These are phyloP conservation scores for Accipiter cooperii DNA, from an alignment of 2,113 vertebrate genomes.

Conservation along the genomic window DNA sequence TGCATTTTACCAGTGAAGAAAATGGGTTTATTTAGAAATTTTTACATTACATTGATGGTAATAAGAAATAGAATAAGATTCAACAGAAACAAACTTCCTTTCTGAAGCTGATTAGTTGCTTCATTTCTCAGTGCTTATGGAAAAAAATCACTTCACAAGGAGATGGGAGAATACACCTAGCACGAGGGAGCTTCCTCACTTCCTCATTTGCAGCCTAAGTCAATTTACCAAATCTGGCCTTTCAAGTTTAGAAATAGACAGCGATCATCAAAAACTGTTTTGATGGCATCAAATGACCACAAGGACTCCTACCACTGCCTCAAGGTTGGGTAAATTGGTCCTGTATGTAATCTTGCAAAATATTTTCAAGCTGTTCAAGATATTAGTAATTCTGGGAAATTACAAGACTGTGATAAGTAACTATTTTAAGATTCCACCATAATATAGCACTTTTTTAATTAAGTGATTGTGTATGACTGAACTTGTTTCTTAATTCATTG, in stretches of 20 bases:
- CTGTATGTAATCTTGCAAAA: not conserved
- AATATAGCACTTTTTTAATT: not conserved
- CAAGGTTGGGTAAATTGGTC: not conserved
- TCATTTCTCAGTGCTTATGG: not conserved
- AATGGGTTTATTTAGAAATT: not conserved
- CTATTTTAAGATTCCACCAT: not conserved
- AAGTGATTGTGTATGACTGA: not conserved
- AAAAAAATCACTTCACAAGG: not conserved
- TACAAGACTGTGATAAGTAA: not conserved
- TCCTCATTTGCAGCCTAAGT: not conserved
- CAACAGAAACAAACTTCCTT: not conserved
- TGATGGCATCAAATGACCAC: not conserved
- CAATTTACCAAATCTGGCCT: not conserved
- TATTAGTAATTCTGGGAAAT: not conserved
- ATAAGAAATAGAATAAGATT: not conserved
- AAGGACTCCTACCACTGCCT: not conserved
- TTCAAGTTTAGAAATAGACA: not conserved
- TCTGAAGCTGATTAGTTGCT: not conserved
- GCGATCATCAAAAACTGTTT: not conserved
- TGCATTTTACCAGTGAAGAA: not conserved
- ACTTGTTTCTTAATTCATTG: not conserved
- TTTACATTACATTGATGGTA: not conserved
- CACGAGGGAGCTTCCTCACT: not conserved
- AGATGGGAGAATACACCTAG: not conserved
- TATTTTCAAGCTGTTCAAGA: not conserved